A percentile compares a stretch with the other conserved stretches of the same genome.
Conservation (phyloP, 2,888 invertebrate species). For the Lamellibrachia satsuma region DNA sequence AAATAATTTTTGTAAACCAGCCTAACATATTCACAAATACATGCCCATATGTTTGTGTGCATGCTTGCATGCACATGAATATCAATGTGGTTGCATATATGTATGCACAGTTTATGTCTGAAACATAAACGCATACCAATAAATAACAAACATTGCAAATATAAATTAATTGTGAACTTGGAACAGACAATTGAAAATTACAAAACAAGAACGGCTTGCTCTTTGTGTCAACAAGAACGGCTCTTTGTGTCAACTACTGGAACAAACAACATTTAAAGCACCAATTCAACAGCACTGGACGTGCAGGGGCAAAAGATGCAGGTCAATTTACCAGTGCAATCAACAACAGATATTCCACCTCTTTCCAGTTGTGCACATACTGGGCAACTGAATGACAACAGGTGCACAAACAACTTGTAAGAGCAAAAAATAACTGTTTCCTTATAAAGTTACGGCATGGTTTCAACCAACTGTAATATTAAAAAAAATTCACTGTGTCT, state of each 20-base stretch:
- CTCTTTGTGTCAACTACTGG: neutral
- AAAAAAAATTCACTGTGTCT: no score
- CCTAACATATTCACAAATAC: neutral
- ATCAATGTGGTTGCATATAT: neutral
- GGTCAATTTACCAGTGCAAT: neutral
- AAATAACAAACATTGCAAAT: neutral
- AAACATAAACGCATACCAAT: neutral
- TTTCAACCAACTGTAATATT: no score
- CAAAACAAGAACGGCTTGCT: neutral
- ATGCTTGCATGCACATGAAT: neutral
- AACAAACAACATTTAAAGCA: constrained; percentile 12
- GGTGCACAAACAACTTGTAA: no score
- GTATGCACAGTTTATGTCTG: neutral
- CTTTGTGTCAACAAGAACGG: neutral
- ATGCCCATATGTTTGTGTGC: neutral
- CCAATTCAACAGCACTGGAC: neutral
- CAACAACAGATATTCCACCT: neutral
- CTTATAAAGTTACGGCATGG: no score
- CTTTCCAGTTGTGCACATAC: neutral
- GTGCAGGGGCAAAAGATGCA: neutral
- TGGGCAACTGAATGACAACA: no score
- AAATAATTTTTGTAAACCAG: no score
- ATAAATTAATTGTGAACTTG: neutral
- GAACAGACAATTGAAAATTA: neutral
- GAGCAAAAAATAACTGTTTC: no score